phyloP scores from a whole-genome alignment of 2,888 invertebrate genomes.

The Macrosiphum euphorbiae region DNA sequence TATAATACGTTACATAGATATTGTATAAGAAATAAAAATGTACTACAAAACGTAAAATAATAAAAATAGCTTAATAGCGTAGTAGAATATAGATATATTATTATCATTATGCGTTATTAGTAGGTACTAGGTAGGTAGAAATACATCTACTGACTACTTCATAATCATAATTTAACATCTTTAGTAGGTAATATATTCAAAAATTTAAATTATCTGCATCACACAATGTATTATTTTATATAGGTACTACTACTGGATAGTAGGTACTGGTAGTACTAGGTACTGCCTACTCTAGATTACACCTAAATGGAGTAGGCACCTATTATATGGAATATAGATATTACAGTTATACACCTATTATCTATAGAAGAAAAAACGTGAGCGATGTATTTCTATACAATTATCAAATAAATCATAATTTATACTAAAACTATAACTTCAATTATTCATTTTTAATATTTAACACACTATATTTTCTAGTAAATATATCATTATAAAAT shows the following conservation, averaged over 20 bases:
- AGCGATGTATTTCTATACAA: not conserved
- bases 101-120: not conserved
- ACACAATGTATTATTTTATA: not conserved
- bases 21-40: not conserved
- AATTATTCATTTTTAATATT: not conserved
- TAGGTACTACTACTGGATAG: no score
- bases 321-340: not conserved
- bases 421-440: not conserved
- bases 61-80: not conserved
- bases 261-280: no score
- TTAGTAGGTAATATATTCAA: not conserved
- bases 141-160: not conserved
- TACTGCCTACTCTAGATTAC: no score
- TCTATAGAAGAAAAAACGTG: not conserved
- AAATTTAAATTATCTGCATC: not conserved
- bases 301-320: no score
- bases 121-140: not conserved
- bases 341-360: not conserved
- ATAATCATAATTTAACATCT: not conserved
- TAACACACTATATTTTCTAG: not conserved
- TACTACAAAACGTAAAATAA: not conserved
- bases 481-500: not conserved
- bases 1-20: not conserved
- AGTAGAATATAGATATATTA: not conserved
- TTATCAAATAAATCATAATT: not conserved